phyloP scores from a whole-genome alignment of 2,113 vertebrate genomes.

The Salminus brasiliensis region DNA sequence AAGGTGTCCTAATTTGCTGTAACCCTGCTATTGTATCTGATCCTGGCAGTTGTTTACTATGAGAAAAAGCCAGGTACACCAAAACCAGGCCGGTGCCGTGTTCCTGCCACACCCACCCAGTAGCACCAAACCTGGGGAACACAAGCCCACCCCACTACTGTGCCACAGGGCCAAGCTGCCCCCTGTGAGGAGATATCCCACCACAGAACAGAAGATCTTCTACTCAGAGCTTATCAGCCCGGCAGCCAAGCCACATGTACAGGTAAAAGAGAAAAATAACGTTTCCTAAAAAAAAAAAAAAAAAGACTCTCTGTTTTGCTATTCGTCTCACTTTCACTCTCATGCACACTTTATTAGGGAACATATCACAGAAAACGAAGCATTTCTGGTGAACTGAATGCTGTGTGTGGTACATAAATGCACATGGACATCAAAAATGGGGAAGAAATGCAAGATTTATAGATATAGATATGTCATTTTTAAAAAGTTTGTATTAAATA shows the following conservation, averaged over 20 bases:
- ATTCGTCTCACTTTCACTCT: neutral
- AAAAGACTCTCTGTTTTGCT: neutral
- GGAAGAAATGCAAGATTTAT: too few species aligned
- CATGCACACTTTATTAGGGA: neutral
- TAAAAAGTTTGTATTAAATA: too few species aligned
- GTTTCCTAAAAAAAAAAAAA: too few species aligned
- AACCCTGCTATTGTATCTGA: too few species aligned
- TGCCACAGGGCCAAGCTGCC: conserved; percentile 28
- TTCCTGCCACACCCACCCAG: conserved; percentile 57
- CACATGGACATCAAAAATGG: too few species aligned
- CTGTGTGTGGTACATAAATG: too few species aligned
- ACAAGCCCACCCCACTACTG: conserved; percentile 12
- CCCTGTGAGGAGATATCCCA: conserved; percentile 54
- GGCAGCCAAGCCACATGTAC: conserved; percentile 57
- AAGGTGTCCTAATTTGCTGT: too few species aligned
- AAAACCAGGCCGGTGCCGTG: neutral
- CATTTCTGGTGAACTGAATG: too few species aligned
- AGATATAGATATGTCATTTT: too few species aligned
- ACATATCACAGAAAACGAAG: too few species aligned
- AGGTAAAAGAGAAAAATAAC: conserved; percentile 64
- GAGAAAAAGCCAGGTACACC: conserved; percentile 37
- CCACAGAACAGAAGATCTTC: conserved; percentile 66
- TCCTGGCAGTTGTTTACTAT: neutral
- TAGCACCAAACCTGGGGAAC: conserved; percentile 39
- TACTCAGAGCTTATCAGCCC: conserved; percentile 73